Percentiles rank a stretch among this genome's conserved stretches.
Evolutionary conservation across 2,113 vertebrate genomes (phyloP).

Genomic region (Sylvilagus bachmani): DNA sequence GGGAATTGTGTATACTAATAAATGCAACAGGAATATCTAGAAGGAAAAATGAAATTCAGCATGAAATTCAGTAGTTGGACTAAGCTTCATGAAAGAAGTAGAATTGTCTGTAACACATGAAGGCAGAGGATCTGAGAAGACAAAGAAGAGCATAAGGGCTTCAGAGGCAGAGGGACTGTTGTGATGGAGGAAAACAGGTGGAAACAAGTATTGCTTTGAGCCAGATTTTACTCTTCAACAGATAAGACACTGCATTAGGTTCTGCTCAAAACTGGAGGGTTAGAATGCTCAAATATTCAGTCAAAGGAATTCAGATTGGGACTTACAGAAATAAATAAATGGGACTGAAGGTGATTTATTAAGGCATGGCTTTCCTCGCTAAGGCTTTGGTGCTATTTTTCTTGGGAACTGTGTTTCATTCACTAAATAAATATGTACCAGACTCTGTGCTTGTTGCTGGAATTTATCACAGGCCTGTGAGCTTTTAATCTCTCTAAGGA

Average conservation of each 20-base stretch:
- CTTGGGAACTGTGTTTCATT: background rate
- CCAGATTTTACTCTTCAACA: background rate
- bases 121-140: background rate
- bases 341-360: background rate
- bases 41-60: background rate
- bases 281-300: conserved; percentile 21
- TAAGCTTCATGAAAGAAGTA: background rate
- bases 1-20: background rate
- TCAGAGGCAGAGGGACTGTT: no score
- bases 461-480: background rate
- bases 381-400: conserved; percentile 34
- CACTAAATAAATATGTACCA: background rate
- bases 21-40: background rate
- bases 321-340: background rate
- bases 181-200: background rate
- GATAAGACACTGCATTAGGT: background rate
- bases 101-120: background rate
- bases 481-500: background rate
- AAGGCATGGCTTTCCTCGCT: background rate
- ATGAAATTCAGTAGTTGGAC: background rate
- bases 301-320: background rate
- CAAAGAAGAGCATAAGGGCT: background rate
- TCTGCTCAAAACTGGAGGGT: conserved; percentile 1
- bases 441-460: background rate
- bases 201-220: background rate